A percentile compares a stretch with the other conserved stretches of the same genome.
phyloP scores from a whole-genome alignment of 2,888 invertebrate genomes.

The Desoria tigrina region DNA sequence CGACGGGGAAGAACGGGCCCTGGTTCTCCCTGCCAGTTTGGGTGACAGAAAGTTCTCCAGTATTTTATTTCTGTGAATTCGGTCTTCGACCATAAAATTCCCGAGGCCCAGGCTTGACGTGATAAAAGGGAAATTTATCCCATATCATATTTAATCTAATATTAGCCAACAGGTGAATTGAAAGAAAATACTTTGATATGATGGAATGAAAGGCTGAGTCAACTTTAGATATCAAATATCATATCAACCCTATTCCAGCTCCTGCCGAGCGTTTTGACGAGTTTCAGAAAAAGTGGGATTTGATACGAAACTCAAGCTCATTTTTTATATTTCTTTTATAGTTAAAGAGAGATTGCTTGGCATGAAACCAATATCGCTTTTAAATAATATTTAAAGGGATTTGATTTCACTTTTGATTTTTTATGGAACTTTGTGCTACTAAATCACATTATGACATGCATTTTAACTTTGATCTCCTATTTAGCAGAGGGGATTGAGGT shows the following conservation, averaged over 20 bases:
- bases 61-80: too few relatives aligned
- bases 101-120: too few relatives aligned
- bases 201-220: constrained; percentile 5
- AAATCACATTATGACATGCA: not conserved
- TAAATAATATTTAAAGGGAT: not conserved
- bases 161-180: constrained; percentile 19
- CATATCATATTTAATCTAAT: not conserved
- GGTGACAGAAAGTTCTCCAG: too few relatives aligned
- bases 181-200: constrained; percentile 8
- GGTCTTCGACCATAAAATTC: too few relatives aligned
- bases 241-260: constrained; percentile 1
- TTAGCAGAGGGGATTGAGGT: too few relatives aligned
- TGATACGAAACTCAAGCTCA: constrained; percentile 1
- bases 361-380: constrained; percentile 12
- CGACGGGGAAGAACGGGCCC: too few relatives aligned
- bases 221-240: constrained; percentile 7
- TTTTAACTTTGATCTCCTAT: too few relatives aligned
- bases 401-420: not conserved
- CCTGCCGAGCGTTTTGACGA: not conserved
- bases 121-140: too few relatives aligned
- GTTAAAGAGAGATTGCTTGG: constrained; percentile 1
- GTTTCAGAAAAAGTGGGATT: not conserved
- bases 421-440: not conserved
- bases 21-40: too few relatives aligned
- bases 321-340: not conserved